Evolutionary conservation across 2,113 vertebrate genomes (phyloP).

Genomic region (Tupaia chinensis): DNA sequence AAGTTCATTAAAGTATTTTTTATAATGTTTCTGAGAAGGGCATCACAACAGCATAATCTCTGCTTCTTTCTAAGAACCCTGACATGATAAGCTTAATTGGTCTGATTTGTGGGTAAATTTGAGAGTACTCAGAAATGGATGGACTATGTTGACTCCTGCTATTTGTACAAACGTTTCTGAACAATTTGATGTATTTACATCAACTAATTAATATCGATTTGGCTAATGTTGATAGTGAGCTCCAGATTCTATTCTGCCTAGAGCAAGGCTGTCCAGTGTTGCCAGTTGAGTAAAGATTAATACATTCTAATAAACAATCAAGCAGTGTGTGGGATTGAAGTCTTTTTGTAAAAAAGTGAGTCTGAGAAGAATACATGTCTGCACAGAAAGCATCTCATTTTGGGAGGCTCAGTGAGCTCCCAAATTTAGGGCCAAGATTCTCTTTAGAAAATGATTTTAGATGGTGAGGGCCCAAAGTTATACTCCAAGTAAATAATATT

Average conservation of each 20-base stretch:
- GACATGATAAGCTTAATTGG: not conserved
- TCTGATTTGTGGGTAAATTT: not conserved
- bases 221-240: not conserved
- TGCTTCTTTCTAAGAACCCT: not conserved
- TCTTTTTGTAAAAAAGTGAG: not conserved
- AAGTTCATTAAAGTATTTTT: not conserved
- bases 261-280: not conserved
- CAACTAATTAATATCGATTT: not conserved
- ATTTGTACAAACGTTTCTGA: slow-evolving; percentile 36
- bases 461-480: not conserved
- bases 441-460: slow-evolving; percentile 39
- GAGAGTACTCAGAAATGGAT: not conserved
- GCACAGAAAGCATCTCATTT: not conserved
- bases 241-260: not conserved
- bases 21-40: not conserved
- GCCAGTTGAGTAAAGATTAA: not conserved
- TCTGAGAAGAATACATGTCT: not conserved
- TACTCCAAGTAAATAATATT: not conserved
- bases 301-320: not conserved
- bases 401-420: not conserved
- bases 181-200: not conserved
- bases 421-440: not conserved
- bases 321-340: not conserved
- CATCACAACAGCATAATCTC: not conserved
- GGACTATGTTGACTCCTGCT: not conserved